Evolutionary conservation across 2,797 vertebrate species (phyloP), one percentile per base, ranked within the genome.

Genomic region (Pipistrellus kuhlii): DNA sequence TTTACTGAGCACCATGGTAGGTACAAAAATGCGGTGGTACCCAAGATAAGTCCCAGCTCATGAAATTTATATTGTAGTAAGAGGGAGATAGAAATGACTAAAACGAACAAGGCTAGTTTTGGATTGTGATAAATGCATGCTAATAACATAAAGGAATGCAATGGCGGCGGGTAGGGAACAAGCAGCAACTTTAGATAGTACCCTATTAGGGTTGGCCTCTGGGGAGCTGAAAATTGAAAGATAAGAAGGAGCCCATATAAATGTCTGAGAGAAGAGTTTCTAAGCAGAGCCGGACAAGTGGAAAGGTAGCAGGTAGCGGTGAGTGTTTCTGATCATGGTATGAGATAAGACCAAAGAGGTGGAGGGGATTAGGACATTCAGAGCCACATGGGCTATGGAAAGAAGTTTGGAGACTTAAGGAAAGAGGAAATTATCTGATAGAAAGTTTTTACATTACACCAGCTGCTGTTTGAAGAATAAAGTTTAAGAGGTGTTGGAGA

Each of bases 391-490:
- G 48, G 23, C 51, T 41, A 0, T 77, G 75, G 46, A 25, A 85
- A 9, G 30, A 71, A 75, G 27, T 86, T 64, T 87, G 44, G 72
- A 55, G 3, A 17, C 59, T 80, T 84, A 51, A 78, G 76, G 68
- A 85, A 86, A 83, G 55, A 82, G 18, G 53, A 82, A 91, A 57
- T 55, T 8, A 81, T 57, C 21, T 94, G 69, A 76, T 59, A 75
- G 38, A 73, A 85, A 48, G 13, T 77, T 75, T 77, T 71, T 76
- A 55, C 1, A 38, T 69, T 51, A 27, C 57, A 46, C 6, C 21
- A 86, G 25, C 57, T 46, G 35, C 27, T 68, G 1, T 48, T 44
- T 87, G 32, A 90, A 91, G 68, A 80, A 62, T 48, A 12, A 72
- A 66, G 68, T 84, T 71, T 48, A 41, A 32, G 27, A 80, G 32